Evolutionary conservation across 1,140 invertebrate species (phyloP), one percentile per base, ranked within the genome.

Genomic region (Drosophila orosa): DNA sequence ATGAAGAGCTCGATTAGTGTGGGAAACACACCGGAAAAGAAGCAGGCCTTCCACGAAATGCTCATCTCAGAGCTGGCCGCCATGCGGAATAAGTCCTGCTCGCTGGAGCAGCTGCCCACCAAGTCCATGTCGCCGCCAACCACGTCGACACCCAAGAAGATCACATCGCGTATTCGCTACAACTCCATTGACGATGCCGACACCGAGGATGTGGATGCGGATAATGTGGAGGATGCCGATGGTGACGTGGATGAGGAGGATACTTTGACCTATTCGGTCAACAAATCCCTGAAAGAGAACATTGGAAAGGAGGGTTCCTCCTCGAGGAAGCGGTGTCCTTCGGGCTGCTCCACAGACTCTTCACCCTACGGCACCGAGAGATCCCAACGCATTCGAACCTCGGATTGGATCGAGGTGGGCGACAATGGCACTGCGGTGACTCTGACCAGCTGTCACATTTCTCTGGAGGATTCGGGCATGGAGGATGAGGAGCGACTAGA

Each of bases 371-470:
- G 91, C n/a, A 92, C 91, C 0, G 91, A 92, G 42, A 75, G 91
- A n/a, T 92, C 90, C 45, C 76, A 91, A 33, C 80, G 91, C 12
- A 92, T 92, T 15, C 73, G 91, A 35, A 92, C 91, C 24, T 91
- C 91, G 10, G 91, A 92, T 56, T 92, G 91, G 91, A 91, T 92
- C 31, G 91, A 92, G 77, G 91, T 92, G 56, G 91, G 91, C 52
- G 91, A 92, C 58, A 92, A 92, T 74, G 91, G 91, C 48, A 92
- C 92, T 25, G 78, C 91, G 47, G 90, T 92, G 3, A 91, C 84
- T 0, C 37, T 92, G 25, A 91, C 89, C 58, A 92, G 91, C 52
- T 92, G 91, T 65, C 91, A 91, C 66, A 92, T 92, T 19, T 91
- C 90, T 45, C 74, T 92, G 15, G 91, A 92, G 72, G 91, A 92